Percentiles rank a stretch among this genome's conserved stretches.
phyloP scores from a whole-genome alignment of 2,797 vertebrate genomes.

The Rallus crepitans region DNA sequence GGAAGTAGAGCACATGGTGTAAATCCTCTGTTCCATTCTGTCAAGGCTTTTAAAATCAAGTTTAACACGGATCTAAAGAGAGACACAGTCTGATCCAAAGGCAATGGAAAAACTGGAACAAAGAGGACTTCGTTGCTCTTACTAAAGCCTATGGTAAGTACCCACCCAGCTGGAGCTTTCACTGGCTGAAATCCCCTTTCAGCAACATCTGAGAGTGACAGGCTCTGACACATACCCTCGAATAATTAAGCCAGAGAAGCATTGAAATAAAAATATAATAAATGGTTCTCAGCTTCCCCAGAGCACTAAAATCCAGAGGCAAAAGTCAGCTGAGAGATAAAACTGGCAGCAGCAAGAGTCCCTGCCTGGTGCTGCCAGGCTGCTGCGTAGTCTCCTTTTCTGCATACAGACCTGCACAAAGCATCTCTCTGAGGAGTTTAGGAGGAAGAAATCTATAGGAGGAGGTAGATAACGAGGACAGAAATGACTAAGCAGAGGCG shows the following conservation, averaged over 20 bases:
- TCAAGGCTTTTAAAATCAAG: neutral
- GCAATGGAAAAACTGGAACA: neutral
- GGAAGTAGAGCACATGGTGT: neutral
- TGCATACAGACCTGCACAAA: neutral
- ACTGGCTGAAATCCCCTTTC: neutral
- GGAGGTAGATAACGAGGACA: neutral
- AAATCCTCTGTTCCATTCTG: neutral
- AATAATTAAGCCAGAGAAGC: neutral
- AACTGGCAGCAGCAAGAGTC: neutral
- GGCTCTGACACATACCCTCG: neutral
- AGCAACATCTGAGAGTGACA: neutral
- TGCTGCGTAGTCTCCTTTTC: neutral
- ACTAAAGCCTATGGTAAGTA: neutral
- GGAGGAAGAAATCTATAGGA: neutral
- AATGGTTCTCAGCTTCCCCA: neutral
- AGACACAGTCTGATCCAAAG: neutral
- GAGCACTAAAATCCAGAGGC: neutral
- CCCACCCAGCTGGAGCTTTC: neutral
- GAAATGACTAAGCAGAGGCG: neutral
- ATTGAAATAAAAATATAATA: neutral
- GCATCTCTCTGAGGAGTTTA: neutral
- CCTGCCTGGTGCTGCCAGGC: neutral
- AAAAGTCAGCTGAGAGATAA: neutral
- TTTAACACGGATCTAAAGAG: neutral
- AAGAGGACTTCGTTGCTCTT: neutral